Conservation (phyloP, 2,888 invertebrate species). For the Ectropis crepuscularia region DNA sequence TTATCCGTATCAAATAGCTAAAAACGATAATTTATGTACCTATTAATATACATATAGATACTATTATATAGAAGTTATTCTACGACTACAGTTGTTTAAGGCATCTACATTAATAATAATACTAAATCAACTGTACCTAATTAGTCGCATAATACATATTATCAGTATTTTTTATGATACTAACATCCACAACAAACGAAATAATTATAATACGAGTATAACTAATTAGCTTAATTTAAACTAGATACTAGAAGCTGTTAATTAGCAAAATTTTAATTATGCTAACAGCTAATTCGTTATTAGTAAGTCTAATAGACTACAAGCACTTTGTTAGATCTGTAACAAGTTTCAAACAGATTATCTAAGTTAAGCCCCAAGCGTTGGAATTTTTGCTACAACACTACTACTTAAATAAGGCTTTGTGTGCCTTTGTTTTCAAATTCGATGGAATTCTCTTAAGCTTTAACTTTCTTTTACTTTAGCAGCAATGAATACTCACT, state of each 20-base stretch:
- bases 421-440: constrained; percentile 3
- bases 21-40: too few relatives aligned
- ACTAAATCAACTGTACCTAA: too few relatives aligned
- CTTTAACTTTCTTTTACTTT: not conserved
- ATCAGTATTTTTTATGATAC: too few relatives aligned
- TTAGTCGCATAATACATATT: too few relatives aligned
- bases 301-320: constrained; percentile 13
- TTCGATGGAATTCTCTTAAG: not conserved
- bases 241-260: constrained; percentile 29
- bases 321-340: constrained; percentile 24
- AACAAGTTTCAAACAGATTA: constrained; percentile 13
- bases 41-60: too few relatives aligned
- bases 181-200: too few relatives aligned
- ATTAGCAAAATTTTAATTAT: constrained; percentile 13
- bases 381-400: constrained; percentile 4
- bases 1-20: too few relatives aligned
- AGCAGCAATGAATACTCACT: too few relatives aligned
- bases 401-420: not conserved
- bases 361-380: constrained; percentile 14
- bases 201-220: constrained; percentile 1
- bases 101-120: too few relatives aligned
- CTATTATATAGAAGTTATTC: too few relatives aligned
- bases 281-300: constrained; percentile 8
- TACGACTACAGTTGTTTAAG: too few relatives aligned
- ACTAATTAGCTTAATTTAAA: constrained; percentile 14